phyloP scores from a whole-genome alignment of 2,797 vertebrate genomes.

The Discoglossus pictus region DNA sequence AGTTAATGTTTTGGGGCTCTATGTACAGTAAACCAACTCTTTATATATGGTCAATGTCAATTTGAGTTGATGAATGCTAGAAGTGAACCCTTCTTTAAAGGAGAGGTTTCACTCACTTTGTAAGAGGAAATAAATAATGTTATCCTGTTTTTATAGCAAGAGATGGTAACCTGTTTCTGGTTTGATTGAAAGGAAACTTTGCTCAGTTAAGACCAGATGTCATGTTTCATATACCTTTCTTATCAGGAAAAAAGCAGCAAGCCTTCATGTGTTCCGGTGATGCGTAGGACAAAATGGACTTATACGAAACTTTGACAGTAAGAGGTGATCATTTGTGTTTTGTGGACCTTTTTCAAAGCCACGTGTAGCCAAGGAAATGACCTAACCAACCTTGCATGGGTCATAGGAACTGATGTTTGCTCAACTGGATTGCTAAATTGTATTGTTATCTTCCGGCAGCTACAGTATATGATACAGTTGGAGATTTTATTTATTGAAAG shows the following conservation, averaged over 20 bases:
- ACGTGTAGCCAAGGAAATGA: slow-evolving; percentile 71
- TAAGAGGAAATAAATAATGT: neutral
- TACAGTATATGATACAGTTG: too few relatives aligned
- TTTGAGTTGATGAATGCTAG: too few relatives aligned
- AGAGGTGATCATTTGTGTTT: slow-evolving; percentile 67
- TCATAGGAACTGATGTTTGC: slow-evolving; percentile 37
- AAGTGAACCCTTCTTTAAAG: too few relatives aligned
- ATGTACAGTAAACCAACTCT: too few relatives aligned
- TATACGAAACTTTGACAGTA: slow-evolving; percentile 72
- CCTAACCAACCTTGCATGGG: slow-evolving; percentile 63
- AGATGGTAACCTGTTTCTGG: slow-evolving; percentile 5
- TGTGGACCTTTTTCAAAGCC: slow-evolving; percentile 66
- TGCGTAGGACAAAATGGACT: slow-evolving; percentile 76
- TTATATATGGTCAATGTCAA: too few relatives aligned
- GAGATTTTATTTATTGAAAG: too few relatives aligned
- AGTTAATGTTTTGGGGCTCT: too few relatives aligned
- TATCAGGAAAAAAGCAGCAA: slow-evolving; percentile 80
- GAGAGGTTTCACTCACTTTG: neutral
- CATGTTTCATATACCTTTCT: slow-evolving; percentile 75
- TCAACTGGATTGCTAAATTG: slow-evolving; percentile 64
- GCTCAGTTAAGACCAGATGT: slow-evolving; percentile 65
- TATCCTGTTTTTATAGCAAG: slow-evolving; percentile 6
- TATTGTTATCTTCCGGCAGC: slow-evolving; percentile 70
- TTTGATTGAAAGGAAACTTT: slow-evolving; percentile 15
- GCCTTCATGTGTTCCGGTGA: slow-evolving; percentile 79